phyloP scores from a whole-genome alignment of 1,140 invertebrate species.

The Orussus abietinus region DNA sequence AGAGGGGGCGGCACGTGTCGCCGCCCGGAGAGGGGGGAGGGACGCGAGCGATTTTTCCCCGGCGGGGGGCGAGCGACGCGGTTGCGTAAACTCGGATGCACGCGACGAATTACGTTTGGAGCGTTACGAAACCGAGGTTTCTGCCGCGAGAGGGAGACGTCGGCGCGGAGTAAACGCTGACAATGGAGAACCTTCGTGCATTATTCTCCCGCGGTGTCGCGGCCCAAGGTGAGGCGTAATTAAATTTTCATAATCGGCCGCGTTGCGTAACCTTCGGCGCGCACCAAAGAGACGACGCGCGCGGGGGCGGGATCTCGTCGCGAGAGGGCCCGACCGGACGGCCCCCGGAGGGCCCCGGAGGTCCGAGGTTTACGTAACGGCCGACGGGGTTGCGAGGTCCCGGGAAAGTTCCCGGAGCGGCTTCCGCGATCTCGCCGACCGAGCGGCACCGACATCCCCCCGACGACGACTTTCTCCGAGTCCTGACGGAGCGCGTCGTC shows the following conservation, averaged over 20 bases:
- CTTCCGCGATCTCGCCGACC: slow-evolving; percentile 2
- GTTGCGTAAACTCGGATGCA: slow-evolving; percentile 4
- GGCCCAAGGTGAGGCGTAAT: slow-evolving; percentile 38
- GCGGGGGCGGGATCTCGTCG: no score
- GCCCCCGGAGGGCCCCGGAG: no score
- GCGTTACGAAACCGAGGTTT: slow-evolving; percentile 29
- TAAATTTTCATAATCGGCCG: slow-evolving; percentile 41
- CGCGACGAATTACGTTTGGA: slow-evolving; percentile 19
- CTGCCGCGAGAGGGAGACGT: no score
- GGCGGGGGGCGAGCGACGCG: background rate
- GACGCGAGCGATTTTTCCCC: background rate
- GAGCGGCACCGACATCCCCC: background rate
- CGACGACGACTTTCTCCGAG: slow-evolving; percentile 1
- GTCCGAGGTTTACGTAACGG: slow-evolving; percentile 35
- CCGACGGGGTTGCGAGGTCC: slow-evolving; percentile 33
- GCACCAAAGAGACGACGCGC: no score
- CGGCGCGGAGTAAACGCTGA: slow-evolving; percentile 8
- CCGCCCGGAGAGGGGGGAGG: no score
- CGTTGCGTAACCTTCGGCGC: slow-evolving; percentile 25
- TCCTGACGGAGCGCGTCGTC: background rate
- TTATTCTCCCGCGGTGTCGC: slow-evolving; percentile 28
- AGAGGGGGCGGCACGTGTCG: no score
- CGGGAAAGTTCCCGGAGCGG: slow-evolving; percentile 36
- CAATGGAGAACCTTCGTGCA: slow-evolving; percentile 24
- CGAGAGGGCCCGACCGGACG: no score